These are phyloP conservation scores for Tetraneura akinire DNA, from an alignment of 1,140 invertebrate genomes.

Conservation along the genomic window DNA sequence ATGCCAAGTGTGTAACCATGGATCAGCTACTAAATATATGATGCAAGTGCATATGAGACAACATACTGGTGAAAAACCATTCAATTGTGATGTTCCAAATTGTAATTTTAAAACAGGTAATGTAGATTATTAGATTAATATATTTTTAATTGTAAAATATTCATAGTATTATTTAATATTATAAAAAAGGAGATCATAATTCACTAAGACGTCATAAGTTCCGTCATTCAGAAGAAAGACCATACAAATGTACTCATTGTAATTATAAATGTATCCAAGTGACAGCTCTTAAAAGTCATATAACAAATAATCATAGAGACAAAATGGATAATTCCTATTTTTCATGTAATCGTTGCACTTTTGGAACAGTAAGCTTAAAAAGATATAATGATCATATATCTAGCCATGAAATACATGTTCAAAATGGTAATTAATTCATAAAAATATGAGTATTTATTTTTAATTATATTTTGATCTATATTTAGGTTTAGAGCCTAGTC, in stretches of 20 bases:
- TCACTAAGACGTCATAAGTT: conserved; percentile 77
- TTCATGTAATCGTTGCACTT: conserved; percentile 40
- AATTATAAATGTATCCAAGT: conserved; percentile 70
- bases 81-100: conserved; percentile 50
- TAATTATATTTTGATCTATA: neutral
- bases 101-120: conserved; percentile 55
- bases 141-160: neutral
- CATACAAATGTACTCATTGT: conserved; percentile 55
- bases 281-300: conserved; percentile 66
- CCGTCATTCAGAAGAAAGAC: conserved; percentile 57
- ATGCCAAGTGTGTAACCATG: conserved; percentile 74
- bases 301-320: conserved; percentile 62
- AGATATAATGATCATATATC: conserved; percentile 43
- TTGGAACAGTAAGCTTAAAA: conserved; percentile 51
- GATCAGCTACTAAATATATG: conserved; percentile 66
- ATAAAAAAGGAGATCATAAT: conserved; percentile 69
- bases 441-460: conserved; percentile 10
- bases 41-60: conserved; percentile 74
- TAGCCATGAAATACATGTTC: conserved; percentile 52
- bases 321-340: conserved; percentile 44
- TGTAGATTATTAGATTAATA: neutral
- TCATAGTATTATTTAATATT: neutral
- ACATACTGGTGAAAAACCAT: conserved; percentile 66
- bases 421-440: conserved; percentile 22
- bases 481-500: conserved; percentile 54